Percentiles rank a stretch among this genome's conserved stretches.
Evolutionary conservation across 2,113 vertebrate species (phyloP).

Genomic region (Charina bottae): DNA sequence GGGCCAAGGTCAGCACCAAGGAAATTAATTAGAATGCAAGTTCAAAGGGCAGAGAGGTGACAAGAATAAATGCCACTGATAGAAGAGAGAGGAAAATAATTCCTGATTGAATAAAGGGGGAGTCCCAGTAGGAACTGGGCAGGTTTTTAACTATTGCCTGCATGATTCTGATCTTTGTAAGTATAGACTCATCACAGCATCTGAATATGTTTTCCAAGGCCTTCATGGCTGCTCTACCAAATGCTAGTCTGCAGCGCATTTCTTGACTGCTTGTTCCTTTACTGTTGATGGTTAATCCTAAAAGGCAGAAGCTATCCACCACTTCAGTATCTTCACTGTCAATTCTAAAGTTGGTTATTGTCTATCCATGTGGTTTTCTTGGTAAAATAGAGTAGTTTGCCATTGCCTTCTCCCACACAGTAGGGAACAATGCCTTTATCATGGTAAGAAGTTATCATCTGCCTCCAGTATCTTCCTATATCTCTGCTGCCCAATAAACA

Average conservation of each 20-base stretch:
- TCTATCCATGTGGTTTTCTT: background rate
- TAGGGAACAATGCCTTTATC: background rate
- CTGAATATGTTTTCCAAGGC: background rate
- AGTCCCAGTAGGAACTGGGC: background rate
- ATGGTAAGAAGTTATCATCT: background rate
- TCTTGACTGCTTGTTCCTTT: background rate
- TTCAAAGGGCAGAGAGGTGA: slow-evolving; percentile 37
- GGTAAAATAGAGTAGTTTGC: background rate
- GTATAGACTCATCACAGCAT: background rate
- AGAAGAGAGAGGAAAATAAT: slow-evolving; percentile 52
- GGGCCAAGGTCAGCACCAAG: background rate
- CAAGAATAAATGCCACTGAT: slow-evolving; percentile 52
- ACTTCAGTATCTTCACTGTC: background rate
- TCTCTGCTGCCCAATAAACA: background rate
- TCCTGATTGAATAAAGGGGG: slow-evolving; percentile 49
- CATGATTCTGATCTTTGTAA: background rate
- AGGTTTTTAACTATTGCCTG: background rate
- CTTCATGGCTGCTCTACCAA: background rate
- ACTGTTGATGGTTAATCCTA: background rate
- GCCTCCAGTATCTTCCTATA: background rate
- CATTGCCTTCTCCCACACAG: background rate
- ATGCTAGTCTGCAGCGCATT: background rate
- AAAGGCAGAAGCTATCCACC: background rate
- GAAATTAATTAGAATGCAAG: slow-evolving; percentile 55
- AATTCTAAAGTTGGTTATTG: background rate